Evolutionary conservation across 23 tunicate genomes (phyloP).

Genomic region (Ciona savignyi): DNA sequence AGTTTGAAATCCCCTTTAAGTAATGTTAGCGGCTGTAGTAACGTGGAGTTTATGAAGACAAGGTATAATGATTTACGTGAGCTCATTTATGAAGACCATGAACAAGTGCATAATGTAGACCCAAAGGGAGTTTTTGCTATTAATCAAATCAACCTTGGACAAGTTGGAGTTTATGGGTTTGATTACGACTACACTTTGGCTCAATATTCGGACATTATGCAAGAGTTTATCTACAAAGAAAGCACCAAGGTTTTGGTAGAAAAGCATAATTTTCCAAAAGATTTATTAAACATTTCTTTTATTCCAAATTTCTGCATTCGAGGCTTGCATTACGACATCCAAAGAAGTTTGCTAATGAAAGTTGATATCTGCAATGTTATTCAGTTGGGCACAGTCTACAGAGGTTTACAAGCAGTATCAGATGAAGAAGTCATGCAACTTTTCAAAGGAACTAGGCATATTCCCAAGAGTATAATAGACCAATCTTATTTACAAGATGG

Average conservation of each 20-base stretch:
- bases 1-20: constrained; percentile 3
- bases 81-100: constrained; percentile 29
- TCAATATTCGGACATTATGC: constrained; percentile 84
- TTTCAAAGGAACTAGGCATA: constrained; percentile 56
- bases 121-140: constrained; percentile 67
- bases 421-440: constrained; percentile 32
- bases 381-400: constrained; percentile 70
- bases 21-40: constrained; percentile 11
- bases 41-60: constrained; percentile 40
- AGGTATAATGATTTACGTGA: constrained; percentile 32
- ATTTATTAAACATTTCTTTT: constrained; percentile 22
- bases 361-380: constrained; percentile 78
- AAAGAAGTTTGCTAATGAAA: constrained; percentile 86
- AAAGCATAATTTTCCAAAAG: constrained; percentile 68
- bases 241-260: constrained; percentile 48
- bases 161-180: constrained; percentile 72
- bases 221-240: constrained; percentile 72
- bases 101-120: constrained; percentile 29
- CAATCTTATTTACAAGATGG: constrained; percentile 60
- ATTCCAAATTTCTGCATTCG: constrained; percentile 84
- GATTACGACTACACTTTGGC: constrained; percentile 99
- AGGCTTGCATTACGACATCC: constrained; percentile 88
- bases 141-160: constrained; percentile 71
- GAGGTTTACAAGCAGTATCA: constrained; percentile 30
- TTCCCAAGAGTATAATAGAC: constrained; percentile 69